Base-by-base conservation (phyloP, 1,140 invertebrate species). In the Eubasilissa regina region DNA sequence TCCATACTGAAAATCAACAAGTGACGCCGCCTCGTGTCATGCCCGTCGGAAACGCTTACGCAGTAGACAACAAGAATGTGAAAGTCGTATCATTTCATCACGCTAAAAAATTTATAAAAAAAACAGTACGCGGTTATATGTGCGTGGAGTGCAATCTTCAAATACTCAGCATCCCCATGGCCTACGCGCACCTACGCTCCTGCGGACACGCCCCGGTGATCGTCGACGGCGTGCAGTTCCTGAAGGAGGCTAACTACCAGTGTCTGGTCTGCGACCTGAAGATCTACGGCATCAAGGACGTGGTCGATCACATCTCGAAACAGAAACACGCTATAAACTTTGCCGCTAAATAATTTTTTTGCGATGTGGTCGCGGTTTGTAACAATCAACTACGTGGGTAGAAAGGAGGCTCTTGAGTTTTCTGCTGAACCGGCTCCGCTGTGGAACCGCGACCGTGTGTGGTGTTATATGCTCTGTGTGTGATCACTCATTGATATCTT, bases 101-200 rank as follows among this genome's bases (percentile, higher is more conserved):
- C 58, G 58, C 21, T 1, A 21, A 62, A 62, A 62, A 21, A 0
- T 17, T 62, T 21, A 11, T 62, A 0, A 21, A 4, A 8, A 62
- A 35, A 13, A 62, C 58, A 6, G 17, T 0, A 8, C 9, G 12
- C 6, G 58, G 19, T 8, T 68, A 47, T 43, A 25, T 45, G 35
- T 70, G 66, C 9, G 45, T 48, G 15, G 45, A 70, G 15, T 70
- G 66, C 45, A 12, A 70, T 7, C 19, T 35, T 7, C 17, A 70
- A 10, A 70, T 70, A 0, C 12, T 19, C 66, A 70, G 66, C 21
- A 51, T 70, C 8, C 66, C 66, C 17, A 70, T 70, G 66, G 66
- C 66, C 3, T 70, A 25, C 19, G 45, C 66, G 13, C 66, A 70
- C 47, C 21, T 70, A 15, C 66, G 66, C 9, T 70, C 66, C 11